phyloP scores from a whole-genome alignment of 64 coral and sea anemone genomes.

The Astreopora myriophthalma region DNA sequence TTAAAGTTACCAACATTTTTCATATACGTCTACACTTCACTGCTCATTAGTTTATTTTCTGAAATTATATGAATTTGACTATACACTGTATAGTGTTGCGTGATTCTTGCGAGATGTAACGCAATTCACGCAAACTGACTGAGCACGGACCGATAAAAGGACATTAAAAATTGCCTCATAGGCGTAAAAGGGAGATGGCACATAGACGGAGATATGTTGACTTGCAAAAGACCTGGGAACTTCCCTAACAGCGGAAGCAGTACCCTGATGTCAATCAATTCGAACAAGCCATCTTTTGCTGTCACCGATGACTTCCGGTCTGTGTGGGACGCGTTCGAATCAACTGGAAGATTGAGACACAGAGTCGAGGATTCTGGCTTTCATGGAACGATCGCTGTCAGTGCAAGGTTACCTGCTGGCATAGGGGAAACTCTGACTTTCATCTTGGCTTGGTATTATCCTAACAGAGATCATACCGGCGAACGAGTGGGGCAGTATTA shows the following conservation, averaged over 20 bases:
- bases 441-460: conserved; percentile 91
- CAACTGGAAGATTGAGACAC: conserved; percentile 53
- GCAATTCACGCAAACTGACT: not conserved
- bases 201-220: conserved; percentile 53
- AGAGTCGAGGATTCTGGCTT: conserved; percentile 62
- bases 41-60: not conserved
- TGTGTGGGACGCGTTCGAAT: conserved; percentile 80
- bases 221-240: conserved; percentile 54
- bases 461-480: conserved; percentile 84
- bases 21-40: no score
- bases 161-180: not conserved
- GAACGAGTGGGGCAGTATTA: conserved; percentile 77
- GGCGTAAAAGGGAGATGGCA: conserved; percentile 77
- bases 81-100: not conserved
- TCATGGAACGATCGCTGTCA: conserved; percentile 75
- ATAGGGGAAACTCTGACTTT: conserved; percentile 77
- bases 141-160: not conserved
- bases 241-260: conserved; percentile 81
- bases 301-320: conserved; percentile 70
- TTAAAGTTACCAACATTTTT: not conserved
- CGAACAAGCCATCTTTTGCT: conserved; percentile 73
- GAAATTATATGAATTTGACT: not conserved
- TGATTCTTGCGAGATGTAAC: not conserved
- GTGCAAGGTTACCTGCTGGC: conserved; percentile 66
- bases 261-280: conserved; percentile 71